phyloP scores from a whole-genome alignment of 2,797 vertebrate species.

The Anabas testudineus region DNA sequence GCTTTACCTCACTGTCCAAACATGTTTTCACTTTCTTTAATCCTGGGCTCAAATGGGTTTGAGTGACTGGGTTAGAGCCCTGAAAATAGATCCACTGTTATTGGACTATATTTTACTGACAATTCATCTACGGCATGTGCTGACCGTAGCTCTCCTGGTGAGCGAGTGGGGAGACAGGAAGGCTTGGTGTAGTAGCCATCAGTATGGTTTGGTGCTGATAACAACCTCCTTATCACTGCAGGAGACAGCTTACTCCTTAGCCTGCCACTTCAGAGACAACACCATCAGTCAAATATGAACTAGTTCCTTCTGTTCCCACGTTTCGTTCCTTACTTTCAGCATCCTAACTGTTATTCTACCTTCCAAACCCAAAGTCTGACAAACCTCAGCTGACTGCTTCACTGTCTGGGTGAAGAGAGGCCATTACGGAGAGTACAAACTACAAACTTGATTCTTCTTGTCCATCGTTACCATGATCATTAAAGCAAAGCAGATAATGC shows the following conservation, averaged over 20 bases:
- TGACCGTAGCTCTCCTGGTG: slow-evolving; percentile 52
- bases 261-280: slow-evolving; percentile 66
- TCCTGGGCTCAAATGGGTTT: slow-evolving; percentile 34
- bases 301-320: slow-evolving; percentile 59
- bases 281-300: slow-evolving; percentile 57
- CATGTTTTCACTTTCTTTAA: slow-evolving; percentile 50
- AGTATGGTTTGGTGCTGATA: slow-evolving; percentile 59
- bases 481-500: not conserved
- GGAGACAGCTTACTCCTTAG: slow-evolving; percentile 66
- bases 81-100: slow-evolving; percentile 67
- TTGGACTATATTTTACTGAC: slow-evolving; percentile 68
- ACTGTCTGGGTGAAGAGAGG: not conserved
- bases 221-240: slow-evolving; percentile 65
- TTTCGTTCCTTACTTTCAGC: slow-evolving; percentile 38
- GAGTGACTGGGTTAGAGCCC: slow-evolving; percentile 32
- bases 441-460: slow-evolving; percentile 6
- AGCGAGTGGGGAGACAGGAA: slow-evolving; percentile 39
- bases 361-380: slow-evolving; percentile 35
- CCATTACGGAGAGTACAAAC: not conserved
- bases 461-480: slow-evolving; percentile 10
- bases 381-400: slow-evolving; percentile 39
- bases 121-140: slow-evolving; percentile 63
- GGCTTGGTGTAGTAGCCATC: slow-evolving; percentile 44
- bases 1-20: slow-evolving; percentile 64
- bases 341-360: slow-evolving; percentile 35